Conservation (phyloP, 1,140 invertebrate genomes). For the Teleogryllus occipitalis region DNA sequence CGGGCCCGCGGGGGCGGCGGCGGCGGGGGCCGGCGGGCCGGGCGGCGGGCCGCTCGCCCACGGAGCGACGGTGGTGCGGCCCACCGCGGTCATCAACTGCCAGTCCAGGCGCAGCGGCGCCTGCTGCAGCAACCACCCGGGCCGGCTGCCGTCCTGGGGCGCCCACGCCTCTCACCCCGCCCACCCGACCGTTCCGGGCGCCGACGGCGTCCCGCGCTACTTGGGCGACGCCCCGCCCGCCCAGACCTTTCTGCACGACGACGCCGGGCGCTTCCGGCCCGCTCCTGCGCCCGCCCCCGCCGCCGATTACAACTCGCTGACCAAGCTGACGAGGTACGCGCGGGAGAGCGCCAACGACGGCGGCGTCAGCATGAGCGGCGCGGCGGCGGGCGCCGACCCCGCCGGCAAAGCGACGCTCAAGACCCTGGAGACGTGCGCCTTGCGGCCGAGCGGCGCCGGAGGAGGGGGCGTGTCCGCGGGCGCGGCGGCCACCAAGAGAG, state of each 20-base stretch:
- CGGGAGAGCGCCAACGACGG: not conserved
- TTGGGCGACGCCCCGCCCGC: not conserved
- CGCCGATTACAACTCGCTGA: not conserved
- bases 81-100: constrained; percentile 17
- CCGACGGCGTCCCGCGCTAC: not conserved
- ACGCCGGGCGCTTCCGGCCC: not conserved
- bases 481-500: too few species aligned
- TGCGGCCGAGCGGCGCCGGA: too few species aligned
- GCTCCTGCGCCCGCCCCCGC: not conserved
- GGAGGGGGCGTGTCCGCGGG: too few species aligned
- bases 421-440: too few species aligned
- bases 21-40: not conserved
- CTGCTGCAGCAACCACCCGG: constrained; percentile 2
- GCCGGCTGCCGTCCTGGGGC: constrained; percentile 11
- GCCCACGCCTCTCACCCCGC: too few species aligned
- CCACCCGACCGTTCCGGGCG: not conserved
- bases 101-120: constrained; percentile 13
- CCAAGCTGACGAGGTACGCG: not conserved
- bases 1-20: not conserved
- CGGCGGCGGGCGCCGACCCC: too few species aligned
- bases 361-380: not conserved
- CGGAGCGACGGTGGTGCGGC: constrained; percentile 10
- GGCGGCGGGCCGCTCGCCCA: not conserved
- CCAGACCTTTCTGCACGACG: not conserved
- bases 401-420: too few species aligned